phyloP scores from a whole-genome alignment of 2,113 vertebrate genomes.

The Tretioscincus oriximinensis region DNA sequence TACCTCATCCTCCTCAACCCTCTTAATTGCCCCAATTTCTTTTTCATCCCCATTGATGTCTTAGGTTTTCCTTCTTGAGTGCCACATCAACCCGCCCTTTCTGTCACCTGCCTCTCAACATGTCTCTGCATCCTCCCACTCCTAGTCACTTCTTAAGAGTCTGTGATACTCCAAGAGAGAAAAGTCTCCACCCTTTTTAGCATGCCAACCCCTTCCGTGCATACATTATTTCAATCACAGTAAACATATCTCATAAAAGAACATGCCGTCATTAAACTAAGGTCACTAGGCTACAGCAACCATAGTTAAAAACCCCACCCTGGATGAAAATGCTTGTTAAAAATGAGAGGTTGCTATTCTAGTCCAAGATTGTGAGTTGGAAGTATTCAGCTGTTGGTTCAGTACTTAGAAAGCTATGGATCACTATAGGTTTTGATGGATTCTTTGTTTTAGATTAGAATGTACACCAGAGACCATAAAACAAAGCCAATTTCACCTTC shows the following conservation, averaged over 20 bases:
- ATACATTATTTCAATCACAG: background rate
- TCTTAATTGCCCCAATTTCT: background rate
- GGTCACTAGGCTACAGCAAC: conserved; percentile 2
- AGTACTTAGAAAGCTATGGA: background rate
- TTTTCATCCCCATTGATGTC: background rate
- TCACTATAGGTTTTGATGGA: background rate
- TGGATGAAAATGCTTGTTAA: background rate
- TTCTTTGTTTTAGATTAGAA: background rate
- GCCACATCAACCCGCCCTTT: background rate
- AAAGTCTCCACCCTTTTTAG: background rate
- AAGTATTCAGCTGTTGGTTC: background rate
- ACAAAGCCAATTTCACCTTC: background rate
- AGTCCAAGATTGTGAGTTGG: background rate
- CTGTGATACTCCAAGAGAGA: background rate
- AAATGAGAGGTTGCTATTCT: background rate
- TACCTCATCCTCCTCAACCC: background rate
- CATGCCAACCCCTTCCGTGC: background rate
- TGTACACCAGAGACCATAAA: background rate
- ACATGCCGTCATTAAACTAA: background rate
- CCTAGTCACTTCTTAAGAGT: background rate
- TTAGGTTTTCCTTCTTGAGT: background rate
- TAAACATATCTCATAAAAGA: background rate
- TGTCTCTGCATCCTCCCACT: too few species aligned
- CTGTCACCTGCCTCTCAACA: background rate
- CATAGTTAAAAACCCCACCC: background rate